These are phyloP conservation scores for Drosophila nigritarsus DNA, from an alignment of 2,888 invertebrate species.

Conservation along the genomic window DNA sequence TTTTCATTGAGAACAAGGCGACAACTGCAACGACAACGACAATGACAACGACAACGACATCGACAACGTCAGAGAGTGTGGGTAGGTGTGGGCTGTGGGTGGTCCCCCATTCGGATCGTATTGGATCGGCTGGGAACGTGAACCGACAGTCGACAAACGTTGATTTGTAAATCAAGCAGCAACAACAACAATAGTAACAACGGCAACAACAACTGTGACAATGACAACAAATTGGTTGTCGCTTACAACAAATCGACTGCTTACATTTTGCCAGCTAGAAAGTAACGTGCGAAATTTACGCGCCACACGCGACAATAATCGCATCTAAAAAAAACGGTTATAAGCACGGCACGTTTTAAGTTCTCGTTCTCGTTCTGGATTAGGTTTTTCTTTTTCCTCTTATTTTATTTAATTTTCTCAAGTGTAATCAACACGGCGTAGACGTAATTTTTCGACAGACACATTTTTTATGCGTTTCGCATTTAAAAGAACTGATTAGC, in stretches of 20 bases:
- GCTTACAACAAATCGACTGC: constrained; percentile 61
- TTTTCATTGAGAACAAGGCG: constrained; percentile 67
- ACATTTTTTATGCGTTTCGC: constrained; percentile 51
- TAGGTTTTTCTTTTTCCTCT: constrained; percentile 9
- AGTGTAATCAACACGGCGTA: constrained; percentile 39
- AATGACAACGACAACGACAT: constrained; percentile 7
- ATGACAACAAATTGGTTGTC: constrained; percentile 62
- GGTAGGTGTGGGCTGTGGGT: constrained; percentile 30
- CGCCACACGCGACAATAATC: constrained; percentile 57
- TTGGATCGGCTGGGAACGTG: constrained; percentile 57
- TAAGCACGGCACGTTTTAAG: constrained; percentile 38
- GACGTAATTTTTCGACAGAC: constrained; percentile 34
- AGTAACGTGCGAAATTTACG: constrained; percentile 43
- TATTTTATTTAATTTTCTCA: constrained; percentile 9
- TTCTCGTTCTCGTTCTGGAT: constrained; percentile 13
- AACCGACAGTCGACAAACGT: constrained; percentile 41
- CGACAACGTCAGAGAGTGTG: constrained; percentile 16
- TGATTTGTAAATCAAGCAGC: constrained; percentile 56
- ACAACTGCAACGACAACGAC: constrained; percentile 25
- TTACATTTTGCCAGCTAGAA: constrained; percentile 59
- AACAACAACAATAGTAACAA: constrained; percentile 17
- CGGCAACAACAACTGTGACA: constrained; percentile 38
- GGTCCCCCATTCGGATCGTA: constrained; percentile 34
- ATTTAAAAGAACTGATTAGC: constrained; percentile 39
- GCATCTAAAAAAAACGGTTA: constrained; percentile 35